These are phyloP conservation scores for Lepeophtheirus nordmannii DNA, from an alignment of 2,888 invertebrate genomes.

Conservation along the genomic window DNA sequence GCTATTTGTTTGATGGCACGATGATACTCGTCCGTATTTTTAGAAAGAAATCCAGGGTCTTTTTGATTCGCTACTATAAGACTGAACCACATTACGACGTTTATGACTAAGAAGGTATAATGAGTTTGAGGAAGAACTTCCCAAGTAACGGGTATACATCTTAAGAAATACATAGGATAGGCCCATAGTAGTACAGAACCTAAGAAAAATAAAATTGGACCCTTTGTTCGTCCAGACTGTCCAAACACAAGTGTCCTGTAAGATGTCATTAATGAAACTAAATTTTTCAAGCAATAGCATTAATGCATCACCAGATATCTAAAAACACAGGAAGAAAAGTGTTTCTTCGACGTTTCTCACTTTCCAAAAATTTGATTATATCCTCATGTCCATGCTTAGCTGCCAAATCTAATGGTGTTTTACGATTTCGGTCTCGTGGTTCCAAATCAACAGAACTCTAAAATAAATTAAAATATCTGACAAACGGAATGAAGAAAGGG, in stretches of 20 bases:
- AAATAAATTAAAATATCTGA: slow-evolving; percentile 27
- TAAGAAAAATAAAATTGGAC: slow-evolving; percentile 66
- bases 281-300: too few relatives aligned
- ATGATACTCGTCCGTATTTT: slow-evolving; percentile 76
- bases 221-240: slow-evolving; percentile 76
- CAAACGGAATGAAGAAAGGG: too few relatives aligned
- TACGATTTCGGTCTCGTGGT: slow-evolving; percentile 74
- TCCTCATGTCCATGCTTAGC: slow-evolving; percentile 72
- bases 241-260: slow-evolving; percentile 66
- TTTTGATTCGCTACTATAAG: slow-evolving; percentile 75
- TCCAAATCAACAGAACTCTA: slow-evolving; percentile 70
- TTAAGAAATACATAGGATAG: slow-evolving; percentile 79
- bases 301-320: slow-evolving; percentile 50
- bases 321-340: slow-evolving; percentile 74
- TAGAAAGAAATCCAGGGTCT: slow-evolving; percentile 74
- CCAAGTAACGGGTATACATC: slow-evolving; percentile 81
- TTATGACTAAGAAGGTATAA: slow-evolving; percentile 78
- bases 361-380: slow-evolving; percentile 61
- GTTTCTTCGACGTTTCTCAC: slow-evolving; percentile 58
- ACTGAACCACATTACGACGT: slow-evolving; percentile 79
- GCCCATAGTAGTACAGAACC: slow-evolving; percentile 75
- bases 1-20: slow-evolving; percentile 79
- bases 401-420: slow-evolving; percentile 75
- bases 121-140: slow-evolving; percentile 67
- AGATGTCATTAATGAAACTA: slow-evolving; percentile 25